phyloP scores from a whole-genome alignment of 2,113 vertebrate genomes.

The Colossoma macropomum region DNA sequence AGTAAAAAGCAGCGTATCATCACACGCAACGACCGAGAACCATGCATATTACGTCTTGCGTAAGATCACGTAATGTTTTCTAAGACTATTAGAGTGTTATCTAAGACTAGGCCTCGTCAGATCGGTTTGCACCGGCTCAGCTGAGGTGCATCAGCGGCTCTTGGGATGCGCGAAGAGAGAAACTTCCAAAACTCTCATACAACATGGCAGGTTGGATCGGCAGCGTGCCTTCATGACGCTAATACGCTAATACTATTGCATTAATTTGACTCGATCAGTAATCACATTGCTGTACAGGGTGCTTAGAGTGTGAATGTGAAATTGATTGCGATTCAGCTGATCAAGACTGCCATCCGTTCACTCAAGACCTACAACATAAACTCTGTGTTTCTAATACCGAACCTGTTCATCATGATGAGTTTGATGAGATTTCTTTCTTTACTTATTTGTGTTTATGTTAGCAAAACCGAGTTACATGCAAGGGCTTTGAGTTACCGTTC shows the following conservation, averaged over 20 bases:
- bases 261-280: neutral
- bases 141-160: neutral
- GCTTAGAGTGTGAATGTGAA: neutral
- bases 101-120: neutral
- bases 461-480: conserved; percentile 27
- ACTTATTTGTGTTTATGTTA: conserved; percentile 48
- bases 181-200: neutral
- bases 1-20: neutral
- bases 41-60: neutral
- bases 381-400: conserved; percentile 53
- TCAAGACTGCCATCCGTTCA: conserved; percentile 65
- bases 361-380: conserved; percentile 65
- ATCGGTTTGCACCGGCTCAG: neutral
- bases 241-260: neutral
- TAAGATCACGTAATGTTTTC: neutral
- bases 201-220: neutral
- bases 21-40: neutral
- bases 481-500: conserved; percentile 18
- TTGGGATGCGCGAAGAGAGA: too few species aligned
- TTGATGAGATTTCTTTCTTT: conserved; percentile 47
- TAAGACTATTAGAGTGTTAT: neutral
- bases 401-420: neutral
- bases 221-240: neutral
- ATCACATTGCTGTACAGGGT: neutral
- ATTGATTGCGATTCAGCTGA: conserved; percentile 48